Evolutionary conservation across 1,140 invertebrate genomes (phyloP).

Genomic region (Rhysida immarginata): DNA sequence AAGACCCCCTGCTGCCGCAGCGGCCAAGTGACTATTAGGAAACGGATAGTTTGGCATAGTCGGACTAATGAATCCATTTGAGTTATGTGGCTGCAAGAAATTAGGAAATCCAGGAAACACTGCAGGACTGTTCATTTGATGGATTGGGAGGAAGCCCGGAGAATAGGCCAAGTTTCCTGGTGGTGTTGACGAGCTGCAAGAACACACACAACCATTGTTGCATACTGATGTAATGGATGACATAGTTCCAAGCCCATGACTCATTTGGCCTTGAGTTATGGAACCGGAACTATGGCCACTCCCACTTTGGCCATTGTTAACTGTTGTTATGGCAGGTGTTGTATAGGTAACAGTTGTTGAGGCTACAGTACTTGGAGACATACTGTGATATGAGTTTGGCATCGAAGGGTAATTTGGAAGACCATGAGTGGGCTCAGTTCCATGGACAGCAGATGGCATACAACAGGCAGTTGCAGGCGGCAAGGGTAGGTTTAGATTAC

Average conservation of each 20-base stretch:
- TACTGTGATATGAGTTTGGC: slow-evolving; percentile 11
- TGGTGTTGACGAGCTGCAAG: slow-evolving; percentile 7
- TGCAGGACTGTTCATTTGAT: slow-evolving; percentile 4
- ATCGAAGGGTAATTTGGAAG: slow-evolving; percentile 10
- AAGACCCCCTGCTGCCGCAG: neutral
- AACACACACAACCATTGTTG: slow-evolving; percentile 8
- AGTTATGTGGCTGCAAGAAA: neutral
- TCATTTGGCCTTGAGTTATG: neutral
- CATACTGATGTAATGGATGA: slow-evolving; percentile 6
- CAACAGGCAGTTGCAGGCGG: neutral
- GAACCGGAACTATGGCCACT: neutral
- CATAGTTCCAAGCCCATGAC: slow-evolving; percentile 7
- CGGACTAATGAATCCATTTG: slow-evolving; percentile 1
- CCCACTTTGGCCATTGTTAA: slow-evolving; percentile 5
- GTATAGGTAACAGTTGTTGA: neutral
- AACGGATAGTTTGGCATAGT: neutral
- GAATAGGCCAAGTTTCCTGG: neutral
- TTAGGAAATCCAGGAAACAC: neutral
- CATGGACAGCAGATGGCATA: slow-evolving; percentile 5
- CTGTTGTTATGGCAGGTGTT: slow-evolving; percentile 10
- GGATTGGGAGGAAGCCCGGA: neutral
- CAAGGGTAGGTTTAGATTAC: neutral
- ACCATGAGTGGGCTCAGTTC: slow-evolving; percentile 6
- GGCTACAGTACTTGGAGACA: slow-evolving; percentile 3
- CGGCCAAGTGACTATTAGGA: neutral